phyloP scores from a whole-genome alignment of 2,113 vertebrate species.

The Actinemys pallida region DNA sequence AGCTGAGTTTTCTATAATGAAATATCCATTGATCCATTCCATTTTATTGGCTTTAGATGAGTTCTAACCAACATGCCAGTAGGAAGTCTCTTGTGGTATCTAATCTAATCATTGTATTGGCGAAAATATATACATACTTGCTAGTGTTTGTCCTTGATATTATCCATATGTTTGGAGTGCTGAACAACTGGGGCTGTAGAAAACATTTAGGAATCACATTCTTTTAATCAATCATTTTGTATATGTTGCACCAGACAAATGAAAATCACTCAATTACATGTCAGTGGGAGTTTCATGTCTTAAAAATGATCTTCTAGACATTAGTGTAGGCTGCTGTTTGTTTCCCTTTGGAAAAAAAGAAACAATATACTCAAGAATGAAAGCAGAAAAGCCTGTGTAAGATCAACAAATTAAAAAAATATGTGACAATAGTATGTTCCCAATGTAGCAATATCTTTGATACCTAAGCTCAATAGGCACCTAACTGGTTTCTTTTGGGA shows the following conservation, averaged over 20 bases:
- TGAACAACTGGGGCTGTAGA: conserved; percentile 39
- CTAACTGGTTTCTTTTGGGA: neutral
- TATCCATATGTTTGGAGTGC: conserved; percentile 29
- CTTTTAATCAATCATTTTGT: conserved; percentile 56
- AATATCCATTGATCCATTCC: conserved; percentile 47
- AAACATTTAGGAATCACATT: conserved; percentile 63
- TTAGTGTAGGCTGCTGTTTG: neutral
- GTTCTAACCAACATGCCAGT: conserved; percentile 17
- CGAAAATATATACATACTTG: neutral
- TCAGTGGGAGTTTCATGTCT: conserved; percentile 10
- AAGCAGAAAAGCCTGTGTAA: neutral
- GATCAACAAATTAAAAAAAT: neutral
- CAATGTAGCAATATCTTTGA: neutral
- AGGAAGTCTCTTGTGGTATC: conserved; percentile 30
- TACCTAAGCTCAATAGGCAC: neutral
- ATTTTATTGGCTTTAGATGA: conserved; percentile 40
- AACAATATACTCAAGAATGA: neutral
- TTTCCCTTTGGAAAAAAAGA: neutral
- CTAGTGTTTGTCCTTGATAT: conserved; percentile 48
- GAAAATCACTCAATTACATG: conserved; percentile 41
- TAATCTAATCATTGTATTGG: conserved; percentile 32
- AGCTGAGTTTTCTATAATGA: conserved; percentile 63
- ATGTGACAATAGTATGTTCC: neutral
- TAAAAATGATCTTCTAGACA: conserved; percentile 27
- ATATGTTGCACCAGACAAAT: conserved; percentile 29